Evolutionary conservation across 2,888 invertebrate species (phyloP), one percentile per base, ranked within the genome.

Genomic region (Aquatica leii): DNA sequence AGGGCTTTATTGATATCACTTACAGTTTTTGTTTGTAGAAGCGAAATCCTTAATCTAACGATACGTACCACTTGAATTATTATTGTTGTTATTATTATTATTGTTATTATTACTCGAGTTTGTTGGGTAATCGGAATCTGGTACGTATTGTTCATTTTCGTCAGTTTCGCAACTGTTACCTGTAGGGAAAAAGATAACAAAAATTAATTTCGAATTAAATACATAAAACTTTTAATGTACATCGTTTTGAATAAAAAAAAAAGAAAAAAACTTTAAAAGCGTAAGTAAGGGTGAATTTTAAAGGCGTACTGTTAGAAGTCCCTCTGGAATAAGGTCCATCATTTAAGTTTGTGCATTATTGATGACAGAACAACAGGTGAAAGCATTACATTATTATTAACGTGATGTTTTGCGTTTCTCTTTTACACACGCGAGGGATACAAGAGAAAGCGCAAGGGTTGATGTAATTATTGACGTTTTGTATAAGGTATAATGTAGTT

Each of bases 141-240:
- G 83, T 24, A 84, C 83, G 74, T 82, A 84, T 62, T 84, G 84
- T 69, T 84, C 84, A 69, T 83, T 84, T 69, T 84, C 84, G 69
- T 85, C 84, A 1, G 84, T 84, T 73, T 83, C 85, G 66, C 84
- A 85, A 71, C 84, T 84, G 69, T 82, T 84, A 57, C 84, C 85
- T 85, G 73, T 40, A 60, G 67, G 63, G 62, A 59, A 64, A 62
- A 68, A 65, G 55, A 67, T 37, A 46, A 52, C 17, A 17, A 31
- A 52, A 31, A 18, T 46, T 51, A 51, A 24, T 60, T 51, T 8
- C 8, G 20, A 50, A 14, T 21, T 37, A 55, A 41, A 31, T 21
- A 35, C 18, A 11, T 46, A 34, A 12, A 48, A 43, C 21, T 56
- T 15, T 55, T 14, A 40, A 14, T 15, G 31, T 35, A 50, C n/a